Conservation (phyloP, 2,797 vertebrate genomes). For the Microchirus variegatus region DNA sequence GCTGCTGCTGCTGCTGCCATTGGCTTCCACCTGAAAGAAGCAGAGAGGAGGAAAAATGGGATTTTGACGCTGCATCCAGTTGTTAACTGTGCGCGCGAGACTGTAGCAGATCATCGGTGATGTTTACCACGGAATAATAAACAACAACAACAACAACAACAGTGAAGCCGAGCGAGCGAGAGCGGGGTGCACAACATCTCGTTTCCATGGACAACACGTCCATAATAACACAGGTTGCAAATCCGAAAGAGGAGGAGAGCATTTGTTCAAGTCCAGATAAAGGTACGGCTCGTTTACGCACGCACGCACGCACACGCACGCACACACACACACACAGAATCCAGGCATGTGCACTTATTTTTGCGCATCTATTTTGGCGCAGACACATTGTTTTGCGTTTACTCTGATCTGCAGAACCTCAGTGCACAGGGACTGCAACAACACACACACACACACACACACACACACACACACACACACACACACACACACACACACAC, state of each 20-base stretch:
- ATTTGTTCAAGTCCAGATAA: constrained; percentile 84
- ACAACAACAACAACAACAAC: too few species aligned
- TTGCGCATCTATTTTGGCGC: constrained; percentile 1
- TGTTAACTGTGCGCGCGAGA: constrained; percentile 56
- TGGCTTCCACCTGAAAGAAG: background rate
- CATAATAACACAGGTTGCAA: constrained; percentile 99
- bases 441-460: constrained; percentile 8
- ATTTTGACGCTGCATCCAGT: constrained; percentile 68
- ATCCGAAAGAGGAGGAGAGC: constrained; percentile 99
- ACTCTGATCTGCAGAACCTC: constrained; percentile 40
- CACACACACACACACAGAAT: background rate
- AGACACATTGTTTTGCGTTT: constrained; percentile 17
- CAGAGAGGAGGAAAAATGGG: constrained; percentile 39
- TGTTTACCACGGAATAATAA: constrained; percentile 76
- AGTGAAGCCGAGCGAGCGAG: constrained; percentile 73
- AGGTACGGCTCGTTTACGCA: constrained; percentile 72
- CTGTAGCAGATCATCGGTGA: constrained; percentile 58
- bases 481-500: background rate
- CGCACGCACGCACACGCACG: background rate
- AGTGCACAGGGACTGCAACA: constrained; percentile 37
- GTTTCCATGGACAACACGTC: constrained; percentile 99
- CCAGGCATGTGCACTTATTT: background rate
- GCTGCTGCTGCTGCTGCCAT: constrained; percentile 22
- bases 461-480: constrained; percentile 14
- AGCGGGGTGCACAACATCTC: constrained; percentile 77